Evolutionary conservation across 2,113 vertebrate species (phyloP).

Genomic region (Lontra canadensis): DNA sequence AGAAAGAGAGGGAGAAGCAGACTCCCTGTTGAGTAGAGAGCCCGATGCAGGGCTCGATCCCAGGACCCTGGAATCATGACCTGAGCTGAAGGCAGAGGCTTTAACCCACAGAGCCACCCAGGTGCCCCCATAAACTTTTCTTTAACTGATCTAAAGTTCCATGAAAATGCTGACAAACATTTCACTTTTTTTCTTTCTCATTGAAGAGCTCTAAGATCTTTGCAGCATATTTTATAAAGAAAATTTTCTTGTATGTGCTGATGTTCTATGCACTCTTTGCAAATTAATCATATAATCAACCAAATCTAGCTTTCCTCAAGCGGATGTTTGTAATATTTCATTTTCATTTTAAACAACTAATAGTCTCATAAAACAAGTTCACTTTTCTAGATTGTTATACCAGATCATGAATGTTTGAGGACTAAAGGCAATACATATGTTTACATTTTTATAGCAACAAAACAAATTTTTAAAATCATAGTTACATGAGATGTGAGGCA

Average conservation of each 20-base stretch:
- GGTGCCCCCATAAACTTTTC: neutral
- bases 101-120: too few relatives aligned
- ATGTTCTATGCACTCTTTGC: neutral
- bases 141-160: neutral
- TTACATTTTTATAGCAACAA: slow-evolving; percentile 38
- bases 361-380: neutral
- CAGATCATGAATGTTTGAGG: neutral
- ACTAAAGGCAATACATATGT: neutral
- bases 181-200: neutral
- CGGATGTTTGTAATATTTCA: neutral
- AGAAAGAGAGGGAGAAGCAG: too few relatives aligned
- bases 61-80: too few relatives aligned
- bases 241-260: neutral
- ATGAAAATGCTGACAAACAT: neutral
- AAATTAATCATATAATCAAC: neutral
- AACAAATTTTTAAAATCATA: slow-evolving; percentile 27
- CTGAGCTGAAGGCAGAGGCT: too few relatives aligned
- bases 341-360: neutral
- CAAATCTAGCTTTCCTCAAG: neutral
- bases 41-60: too few relatives aligned
- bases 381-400: neutral
- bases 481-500: slow-evolving; percentile 25
- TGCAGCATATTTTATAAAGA: neutral
- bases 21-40: too few relatives aligned
- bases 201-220: neutral